A percentile compares a stretch with the other conserved stretches of the same genome.
Evolutionary conservation across 2,888 invertebrate species (phyloP).

Genomic region (Metopia argyrocephala): DNA sequence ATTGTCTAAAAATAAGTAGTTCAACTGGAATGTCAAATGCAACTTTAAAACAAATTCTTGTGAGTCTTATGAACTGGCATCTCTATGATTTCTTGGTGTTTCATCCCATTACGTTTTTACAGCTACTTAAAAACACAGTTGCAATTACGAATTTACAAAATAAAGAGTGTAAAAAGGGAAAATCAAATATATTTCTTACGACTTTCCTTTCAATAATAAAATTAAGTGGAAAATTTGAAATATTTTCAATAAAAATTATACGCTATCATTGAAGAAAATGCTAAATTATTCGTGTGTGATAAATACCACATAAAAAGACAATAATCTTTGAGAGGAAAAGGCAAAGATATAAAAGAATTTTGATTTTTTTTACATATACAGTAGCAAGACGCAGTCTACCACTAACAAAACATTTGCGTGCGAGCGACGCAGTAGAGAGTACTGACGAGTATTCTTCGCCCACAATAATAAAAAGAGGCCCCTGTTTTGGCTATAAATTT

Average conservation of each 20-base stretch:
- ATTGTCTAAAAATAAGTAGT: too few species aligned
- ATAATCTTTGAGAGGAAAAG: constrained; percentile 28
- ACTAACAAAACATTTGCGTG: constrained; percentile 53
- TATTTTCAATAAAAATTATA: constrained; percentile 20
- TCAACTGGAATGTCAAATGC: too few species aligned
- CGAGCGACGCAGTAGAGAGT: constrained; percentile 46
- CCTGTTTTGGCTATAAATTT: constrained; percentile 45
- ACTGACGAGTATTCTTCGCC: constrained; percentile 55
- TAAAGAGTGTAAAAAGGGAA: constrained; percentile 51
- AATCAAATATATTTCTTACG: constrained; percentile 48
- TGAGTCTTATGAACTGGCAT: neutral
- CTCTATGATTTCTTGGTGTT: constrained; percentile 20
- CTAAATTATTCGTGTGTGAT: constrained; percentile 30
- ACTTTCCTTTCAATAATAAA: constrained; percentile 50
- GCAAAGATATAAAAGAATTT: constrained; percentile 35
- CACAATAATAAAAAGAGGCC: constrained; percentile 61
- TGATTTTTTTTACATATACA: constrained; percentile 53
- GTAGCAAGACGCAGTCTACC: constrained; percentile 55
- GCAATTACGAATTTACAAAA: constrained; percentile 55
- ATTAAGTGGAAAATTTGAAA: constrained; percentile 16
- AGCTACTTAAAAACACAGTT: constrained; percentile 7
- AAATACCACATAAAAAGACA: constrained; percentile 43
- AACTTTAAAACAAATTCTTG: too few species aligned
- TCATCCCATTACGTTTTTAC: constrained; percentile 26
- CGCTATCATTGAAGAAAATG: constrained; percentile 30